These are phyloP conservation scores for Drosophila pachea DNA, from an alignment of 1,140 invertebrate genomes.

Conservation along the genomic window DNA sequence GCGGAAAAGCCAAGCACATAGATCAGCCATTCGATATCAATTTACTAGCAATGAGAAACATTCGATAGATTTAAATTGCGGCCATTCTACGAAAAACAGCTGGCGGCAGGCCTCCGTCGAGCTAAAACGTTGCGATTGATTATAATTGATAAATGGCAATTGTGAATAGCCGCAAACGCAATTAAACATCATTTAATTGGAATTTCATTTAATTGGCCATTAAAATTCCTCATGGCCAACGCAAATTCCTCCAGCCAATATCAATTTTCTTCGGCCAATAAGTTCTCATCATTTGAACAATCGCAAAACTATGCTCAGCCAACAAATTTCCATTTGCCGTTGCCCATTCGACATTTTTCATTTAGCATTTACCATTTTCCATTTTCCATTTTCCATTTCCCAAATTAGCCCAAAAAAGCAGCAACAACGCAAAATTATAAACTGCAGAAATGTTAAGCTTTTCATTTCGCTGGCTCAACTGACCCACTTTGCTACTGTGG, in stretches of 20 bases:
- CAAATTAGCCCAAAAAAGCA: conserved; percentile 1
- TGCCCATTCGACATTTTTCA: not conserved
- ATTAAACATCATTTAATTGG: no score
- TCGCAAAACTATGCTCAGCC: not conserved
- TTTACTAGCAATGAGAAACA: not conserved
- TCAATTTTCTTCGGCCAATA: not conserved
- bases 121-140: no score
- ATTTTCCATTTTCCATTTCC: not conserved
- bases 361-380: not conserved
- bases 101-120: no score
- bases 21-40: not conserved
- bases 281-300: not conserved
- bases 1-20: not conserved
- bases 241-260: no score
- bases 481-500: not conserved
- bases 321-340: not conserved
- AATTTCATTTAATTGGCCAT: no score
- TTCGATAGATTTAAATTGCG: no score
- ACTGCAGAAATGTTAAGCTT: not conserved
- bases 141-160: no score
- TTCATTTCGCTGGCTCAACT: not conserved
- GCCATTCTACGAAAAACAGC: no score
- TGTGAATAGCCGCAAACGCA: no score
- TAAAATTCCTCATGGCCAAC: no score
- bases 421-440: not conserved